Evolutionary conservation across 2,888 invertebrate species (phyloP).

Genomic region (Hirtodrosophila trivittata): DNA sequence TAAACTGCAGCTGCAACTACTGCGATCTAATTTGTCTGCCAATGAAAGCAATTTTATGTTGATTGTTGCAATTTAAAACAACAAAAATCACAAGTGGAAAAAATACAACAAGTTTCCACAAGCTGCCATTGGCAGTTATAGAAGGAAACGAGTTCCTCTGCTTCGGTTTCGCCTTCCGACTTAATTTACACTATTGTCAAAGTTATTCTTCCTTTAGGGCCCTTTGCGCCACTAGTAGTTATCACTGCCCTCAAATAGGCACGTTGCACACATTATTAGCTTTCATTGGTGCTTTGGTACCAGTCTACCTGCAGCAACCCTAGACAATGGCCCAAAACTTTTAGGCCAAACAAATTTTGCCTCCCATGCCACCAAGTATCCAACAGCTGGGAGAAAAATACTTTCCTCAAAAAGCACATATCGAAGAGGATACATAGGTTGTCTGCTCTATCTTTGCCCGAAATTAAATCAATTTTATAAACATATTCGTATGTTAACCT

Average conservation of each 20-base stretch:
- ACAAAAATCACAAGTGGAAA: slow-evolving; percentile 8
- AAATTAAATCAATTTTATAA: no score
- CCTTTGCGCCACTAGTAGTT: slow-evolving; percentile 6
- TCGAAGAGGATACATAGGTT: no score
- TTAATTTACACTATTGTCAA: slow-evolving; percentile 47
- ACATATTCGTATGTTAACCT: no score
- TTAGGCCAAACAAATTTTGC: slow-evolving; percentile 21
- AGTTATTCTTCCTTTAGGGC: slow-evolving; percentile 32
- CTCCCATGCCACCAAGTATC: no score
- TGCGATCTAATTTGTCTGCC: slow-evolving; percentile 72
- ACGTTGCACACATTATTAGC: slow-evolving; percentile 77
- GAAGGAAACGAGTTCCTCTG: slow-evolving; percentile 15
- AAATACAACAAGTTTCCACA: slow-evolving; percentile 23
- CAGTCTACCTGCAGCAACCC: slow-evolving; percentile 21
- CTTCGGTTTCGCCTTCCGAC: slow-evolving; percentile 10
- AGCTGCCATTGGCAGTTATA: slow-evolving; percentile 26
- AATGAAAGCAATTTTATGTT: slow-evolving; percentile 60
- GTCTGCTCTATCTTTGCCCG: no score
- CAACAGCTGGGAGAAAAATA: no score
- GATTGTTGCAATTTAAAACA: slow-evolving; percentile 58
- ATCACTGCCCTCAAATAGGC: slow-evolving; percentile 72
- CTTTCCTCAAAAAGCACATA: no score
- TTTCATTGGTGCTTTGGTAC: slow-evolving; percentile 61
- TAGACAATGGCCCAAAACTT: slow-evolving; percentile 59
- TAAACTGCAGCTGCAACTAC: slow-evolving; percentile 39